These are phyloP conservation scores for Cydia pomonella DNA, from an alignment of 1,140 invertebrate genomes.

Conservation along the genomic window DNA sequence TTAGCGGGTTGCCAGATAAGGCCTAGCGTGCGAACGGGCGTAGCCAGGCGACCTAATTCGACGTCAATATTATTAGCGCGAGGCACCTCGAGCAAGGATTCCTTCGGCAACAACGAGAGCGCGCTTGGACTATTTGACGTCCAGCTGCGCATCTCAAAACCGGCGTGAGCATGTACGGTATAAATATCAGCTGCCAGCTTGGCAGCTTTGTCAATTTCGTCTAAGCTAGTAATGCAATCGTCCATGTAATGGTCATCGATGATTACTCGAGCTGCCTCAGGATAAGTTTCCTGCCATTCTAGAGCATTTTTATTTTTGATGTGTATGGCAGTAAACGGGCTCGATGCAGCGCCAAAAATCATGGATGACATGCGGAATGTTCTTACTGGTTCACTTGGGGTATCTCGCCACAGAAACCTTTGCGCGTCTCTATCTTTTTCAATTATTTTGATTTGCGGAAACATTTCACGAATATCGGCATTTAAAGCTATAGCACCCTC, in stretches of 20 bases:
- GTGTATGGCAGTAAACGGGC: neutral
- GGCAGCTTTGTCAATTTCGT: constrained; percentile 43
- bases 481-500: no score
- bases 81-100: no score
- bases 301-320: constrained; percentile 40
- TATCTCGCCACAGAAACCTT: no score
- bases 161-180: constrained; percentile 40
- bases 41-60: no score
- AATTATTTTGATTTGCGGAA: no score
- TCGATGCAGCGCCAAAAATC: neutral
- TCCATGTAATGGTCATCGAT: constrained; percentile 57
- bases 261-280: constrained; percentile 42
- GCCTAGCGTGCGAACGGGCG: no score
- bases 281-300: constrained; percentile 37
- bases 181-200: constrained; percentile 41
- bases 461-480: no score
- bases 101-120: neutral
- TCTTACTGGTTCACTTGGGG: no score
- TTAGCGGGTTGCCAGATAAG: no score
- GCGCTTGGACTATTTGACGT: constrained; percentile 23
- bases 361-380: no score
- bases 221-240: constrained; percentile 52
- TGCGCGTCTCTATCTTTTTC: no score
- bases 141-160: constrained; percentile 45
- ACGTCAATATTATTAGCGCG: no score